Percentiles rank a stretch among this genome's conserved stretches.
phyloP scores from a whole-genome alignment of 1,140 invertebrate species.

The Drosophila murphyi region DNA sequence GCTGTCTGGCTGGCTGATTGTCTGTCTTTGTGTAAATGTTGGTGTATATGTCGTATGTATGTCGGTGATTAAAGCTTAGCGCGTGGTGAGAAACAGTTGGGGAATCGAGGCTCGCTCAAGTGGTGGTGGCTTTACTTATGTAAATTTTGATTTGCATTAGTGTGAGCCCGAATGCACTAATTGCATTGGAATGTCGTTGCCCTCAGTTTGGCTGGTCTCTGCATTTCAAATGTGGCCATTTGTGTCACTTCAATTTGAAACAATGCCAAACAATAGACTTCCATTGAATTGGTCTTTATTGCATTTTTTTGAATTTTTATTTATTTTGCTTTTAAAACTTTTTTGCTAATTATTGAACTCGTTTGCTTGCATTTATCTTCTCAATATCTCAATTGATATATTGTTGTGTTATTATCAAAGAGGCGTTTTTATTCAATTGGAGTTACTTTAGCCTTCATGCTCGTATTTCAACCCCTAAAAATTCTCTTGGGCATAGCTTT shows the following conservation, averaged over 20 bases:
- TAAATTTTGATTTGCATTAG: conserved; percentile 24
- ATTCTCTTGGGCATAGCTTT: conserved; percentile 48
- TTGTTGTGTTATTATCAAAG: conserved; percentile 6
- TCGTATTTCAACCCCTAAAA: conserved; percentile 42
- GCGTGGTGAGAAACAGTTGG: conserved; percentile 70
- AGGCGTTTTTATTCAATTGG: conserved; percentile 42
- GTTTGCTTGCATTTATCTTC: background rate
- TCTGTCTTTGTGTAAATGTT: conserved; percentile 1
- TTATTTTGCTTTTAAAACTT: background rate
- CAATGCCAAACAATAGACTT: conserved; percentile 34
- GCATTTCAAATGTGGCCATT: conserved; percentile 36
- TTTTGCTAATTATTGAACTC: background rate
- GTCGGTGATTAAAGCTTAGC: conserved; percentile 67
- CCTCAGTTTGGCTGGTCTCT: conserved; percentile 29
- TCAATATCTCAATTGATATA: background rate
- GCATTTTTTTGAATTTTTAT: background rate
- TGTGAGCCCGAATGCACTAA: conserved; percentile 41
- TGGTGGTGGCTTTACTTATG: conserved; percentile 66
- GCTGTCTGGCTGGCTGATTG: conserved; percentile 30
- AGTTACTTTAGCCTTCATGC: conserved; percentile 21
- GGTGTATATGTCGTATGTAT: conserved; percentile 2
- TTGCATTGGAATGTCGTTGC: conserved; percentile 58
- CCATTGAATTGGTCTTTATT: background rate
- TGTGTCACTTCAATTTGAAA: conserved; percentile 54
- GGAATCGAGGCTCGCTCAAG: conserved; percentile 43